These are phyloP conservation scores for Heliconius sara DNA, from an alignment of 2,888 invertebrate genomes.

Conservation along the genomic window DNA sequence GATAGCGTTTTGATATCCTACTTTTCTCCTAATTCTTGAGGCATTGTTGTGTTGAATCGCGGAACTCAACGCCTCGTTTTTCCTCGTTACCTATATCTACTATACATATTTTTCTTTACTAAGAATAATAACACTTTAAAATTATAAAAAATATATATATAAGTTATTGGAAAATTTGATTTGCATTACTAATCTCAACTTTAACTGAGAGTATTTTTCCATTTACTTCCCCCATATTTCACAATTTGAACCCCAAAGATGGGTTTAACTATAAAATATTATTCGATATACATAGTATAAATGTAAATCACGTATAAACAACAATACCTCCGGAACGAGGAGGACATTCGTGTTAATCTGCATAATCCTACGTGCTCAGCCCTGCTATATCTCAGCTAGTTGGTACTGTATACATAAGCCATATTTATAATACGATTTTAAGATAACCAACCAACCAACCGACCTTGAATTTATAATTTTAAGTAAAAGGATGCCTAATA, in stretches of 20 bases:
- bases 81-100: too few species aligned
- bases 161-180: neutral
- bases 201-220: neutral
- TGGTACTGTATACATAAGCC: neutral
- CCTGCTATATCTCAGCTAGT: neutral
- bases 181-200: neutral
- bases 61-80: too few species aligned
- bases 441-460: neutral
- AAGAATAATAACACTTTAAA: too few species aligned
- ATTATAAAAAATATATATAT: neutral
- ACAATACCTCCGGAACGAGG: neutral
- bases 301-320: slow-evolving; percentile 21
- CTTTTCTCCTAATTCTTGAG: too few species aligned
- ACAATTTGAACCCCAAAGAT: neutral
- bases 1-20: too few species aligned
- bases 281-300: slow-evolving; percentile 4
- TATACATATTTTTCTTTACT: too few species aligned
- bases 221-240: neutral
- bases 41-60: too few species aligned
- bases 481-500: too few species aligned
- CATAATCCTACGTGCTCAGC: slow-evolving; percentile 26
- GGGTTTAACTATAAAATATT: neutral
- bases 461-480: too few species aligned
- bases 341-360: slow-evolving; percentile 28
- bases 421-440: slow-evolving; percentile 2